A percentile compares a stretch with the other conserved stretches of the same genome.
These are phyloP conservation scores for Austrofundulus limnaeus DNA, from an alignment of 2,113 vertebrate genomes.

Conservation along the genomic window DNA sequence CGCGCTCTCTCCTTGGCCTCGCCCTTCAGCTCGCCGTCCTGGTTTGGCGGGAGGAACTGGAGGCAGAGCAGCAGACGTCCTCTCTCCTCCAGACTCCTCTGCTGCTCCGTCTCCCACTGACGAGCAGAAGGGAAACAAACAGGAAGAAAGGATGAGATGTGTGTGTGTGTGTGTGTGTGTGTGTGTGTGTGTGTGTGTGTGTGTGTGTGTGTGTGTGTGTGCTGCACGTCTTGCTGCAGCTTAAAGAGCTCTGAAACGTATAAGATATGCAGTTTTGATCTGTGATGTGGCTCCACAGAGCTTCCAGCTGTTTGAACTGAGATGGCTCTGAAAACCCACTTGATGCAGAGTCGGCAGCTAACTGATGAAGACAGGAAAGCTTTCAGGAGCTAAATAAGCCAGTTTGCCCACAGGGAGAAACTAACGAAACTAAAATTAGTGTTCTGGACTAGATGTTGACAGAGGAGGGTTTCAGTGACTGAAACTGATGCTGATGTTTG, in stretches of 20 bases:
- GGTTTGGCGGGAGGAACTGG: slow-evolving; percentile 74
- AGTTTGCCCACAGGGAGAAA: background rate
- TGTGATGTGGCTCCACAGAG: too few species aligned
- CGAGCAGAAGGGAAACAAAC: background rate
- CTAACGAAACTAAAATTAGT: background rate
- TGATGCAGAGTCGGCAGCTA: background rate
- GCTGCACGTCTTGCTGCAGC: background rate
- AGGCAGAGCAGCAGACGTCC: slow-evolving; percentile 86
- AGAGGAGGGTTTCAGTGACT: too few species aligned
- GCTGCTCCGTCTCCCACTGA: slow-evolving; percentile 85
- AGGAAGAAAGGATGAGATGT: slow-evolving; percentile 2
- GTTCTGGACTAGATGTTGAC: background rate
- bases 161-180: too few species aligned
- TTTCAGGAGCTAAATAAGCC: background rate
- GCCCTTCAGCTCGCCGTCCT: slow-evolving; percentile 56
- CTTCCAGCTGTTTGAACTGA: background rate
- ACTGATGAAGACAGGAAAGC: background rate
- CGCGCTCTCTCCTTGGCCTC: slow-evolving; percentile 81
- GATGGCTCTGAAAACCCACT: slow-evolving; percentile 1
- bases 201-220: too few species aligned
- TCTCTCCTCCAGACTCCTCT: slow-evolving; percentile 85
- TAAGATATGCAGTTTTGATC: too few species aligned
- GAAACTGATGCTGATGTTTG: too few species aligned
- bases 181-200: too few species aligned
- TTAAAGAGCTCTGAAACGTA: too few species aligned